phyloP scores from a whole-genome alignment of 2,113 vertebrate species.

The Isurus oxyrinchus region DNA sequence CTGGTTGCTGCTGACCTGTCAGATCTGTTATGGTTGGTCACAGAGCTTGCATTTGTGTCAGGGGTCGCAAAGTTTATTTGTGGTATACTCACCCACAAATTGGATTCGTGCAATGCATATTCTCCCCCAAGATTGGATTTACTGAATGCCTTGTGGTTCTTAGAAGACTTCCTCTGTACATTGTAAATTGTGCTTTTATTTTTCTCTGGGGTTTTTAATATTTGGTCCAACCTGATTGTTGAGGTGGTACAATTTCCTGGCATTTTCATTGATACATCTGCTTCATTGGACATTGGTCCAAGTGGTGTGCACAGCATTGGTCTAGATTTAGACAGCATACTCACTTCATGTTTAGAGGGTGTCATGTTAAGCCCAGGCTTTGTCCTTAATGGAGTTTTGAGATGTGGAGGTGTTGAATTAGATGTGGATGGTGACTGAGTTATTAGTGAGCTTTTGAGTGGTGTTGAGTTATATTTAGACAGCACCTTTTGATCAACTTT shows the following conservation, averaged over 20 bases:
- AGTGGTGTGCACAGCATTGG: background rate
- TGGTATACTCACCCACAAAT: too few species aligned
- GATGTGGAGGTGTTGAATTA: background rate
- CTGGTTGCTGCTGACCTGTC: background rate
- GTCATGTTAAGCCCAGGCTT: too few species aligned
- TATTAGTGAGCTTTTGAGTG: background rate
- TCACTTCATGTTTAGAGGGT: background rate
- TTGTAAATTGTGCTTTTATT: background rate
- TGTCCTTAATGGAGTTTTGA: background rate
- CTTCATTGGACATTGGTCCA: background rate
- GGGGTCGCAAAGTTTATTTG: background rate
- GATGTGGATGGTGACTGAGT: background rate
- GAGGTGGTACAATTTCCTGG: background rate
- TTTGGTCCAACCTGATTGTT: background rate
- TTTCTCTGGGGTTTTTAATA: background rate
- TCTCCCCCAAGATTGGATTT: background rate
- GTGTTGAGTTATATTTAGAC: background rate
- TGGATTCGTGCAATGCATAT: background rate
- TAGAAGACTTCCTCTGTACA: background rate
- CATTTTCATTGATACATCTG: too few species aligned
- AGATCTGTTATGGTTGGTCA: background rate
- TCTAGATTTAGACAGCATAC: background rate
- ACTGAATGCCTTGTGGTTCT: background rate
- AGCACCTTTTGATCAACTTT: background rate
- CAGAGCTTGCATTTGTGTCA: background rate